These are phyloP conservation scores for Tiphia femorata DNA, from an alignment of 2,888 invertebrate genomes.

Conservation along the genomic window DNA sequence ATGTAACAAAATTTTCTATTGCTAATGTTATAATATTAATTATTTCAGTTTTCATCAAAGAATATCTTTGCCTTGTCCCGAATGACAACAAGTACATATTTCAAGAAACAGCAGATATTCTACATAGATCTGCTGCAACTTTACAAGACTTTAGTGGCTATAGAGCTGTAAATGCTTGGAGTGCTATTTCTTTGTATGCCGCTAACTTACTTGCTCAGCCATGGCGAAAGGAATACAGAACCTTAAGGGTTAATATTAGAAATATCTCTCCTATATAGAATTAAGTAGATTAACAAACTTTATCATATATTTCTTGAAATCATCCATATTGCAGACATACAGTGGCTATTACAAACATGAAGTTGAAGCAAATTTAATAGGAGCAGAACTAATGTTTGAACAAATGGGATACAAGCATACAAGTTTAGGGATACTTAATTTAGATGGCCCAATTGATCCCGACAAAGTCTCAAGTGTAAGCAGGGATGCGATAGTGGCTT, in stretches of 20 bases:
- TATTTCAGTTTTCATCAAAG: conserved; percentile 78
- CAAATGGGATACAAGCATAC: conserved; percentile 85
- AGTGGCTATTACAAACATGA: conserved; percentile 91
- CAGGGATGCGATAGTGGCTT: conserved; percentile 86
- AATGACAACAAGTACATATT: conserved; percentile 85
- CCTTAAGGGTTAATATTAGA: conserved; percentile 76
- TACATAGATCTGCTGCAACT: conserved; percentile 79
- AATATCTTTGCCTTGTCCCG: conserved; percentile 82
- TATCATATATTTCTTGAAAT: conserved; percentile 9
- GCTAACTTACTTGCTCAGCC: conserved; percentile 88
- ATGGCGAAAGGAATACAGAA: conserved; percentile 89
- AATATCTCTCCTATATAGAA: not conserved
- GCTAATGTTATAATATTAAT: not conserved
- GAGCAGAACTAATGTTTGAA: conserved; percentile 82
- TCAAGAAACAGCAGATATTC: conserved; percentile 81
- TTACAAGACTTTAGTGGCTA: conserved; percentile 84
- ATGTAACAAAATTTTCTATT: not conserved
- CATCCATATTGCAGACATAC: conserved; percentile 75
- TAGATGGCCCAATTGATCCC: conserved; percentile 84
- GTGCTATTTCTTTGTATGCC: conserved; percentile 87
- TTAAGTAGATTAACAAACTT: not conserved
- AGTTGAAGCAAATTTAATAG: conserved; percentile 83
- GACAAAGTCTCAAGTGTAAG: conserved; percentile 85
- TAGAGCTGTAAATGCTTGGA: conserved; percentile 85
- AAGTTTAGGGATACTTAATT: conserved; percentile 73